Percentiles rank a stretch among this genome's conserved stretches.
These are phyloP conservation scores for Ceyx margarethae DNA, from an alignment of 2,113 vertebrate species.

Conservation along the genomic window DNA sequence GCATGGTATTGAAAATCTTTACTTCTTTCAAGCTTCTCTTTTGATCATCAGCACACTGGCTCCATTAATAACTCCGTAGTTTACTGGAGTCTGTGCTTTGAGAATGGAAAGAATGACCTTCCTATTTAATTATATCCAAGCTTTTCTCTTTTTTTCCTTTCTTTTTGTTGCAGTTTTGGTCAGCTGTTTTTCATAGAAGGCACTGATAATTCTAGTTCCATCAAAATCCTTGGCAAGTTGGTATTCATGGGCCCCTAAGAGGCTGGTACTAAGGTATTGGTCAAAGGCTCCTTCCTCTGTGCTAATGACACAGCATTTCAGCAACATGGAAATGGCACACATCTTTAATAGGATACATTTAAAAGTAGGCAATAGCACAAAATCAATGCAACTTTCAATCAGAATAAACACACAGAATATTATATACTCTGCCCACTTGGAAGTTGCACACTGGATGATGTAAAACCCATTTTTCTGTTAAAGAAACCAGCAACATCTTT, in stretches of 20 bases:
- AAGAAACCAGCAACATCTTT: background rate
- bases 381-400: background rate
- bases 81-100: background rate
- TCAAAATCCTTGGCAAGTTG: background rate
- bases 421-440: background rate
- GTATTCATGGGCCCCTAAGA: background rate
- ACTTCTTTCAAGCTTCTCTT: conserved; percentile 5
- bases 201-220: background rate
- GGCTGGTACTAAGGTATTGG: background rate
- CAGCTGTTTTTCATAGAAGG: background rate
- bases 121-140: background rate
- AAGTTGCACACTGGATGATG: background rate
- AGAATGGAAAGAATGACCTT: background rate
- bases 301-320: background rate
- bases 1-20: conserved; percentile 31
- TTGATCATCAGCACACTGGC: background rate
- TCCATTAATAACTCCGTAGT: background rate
- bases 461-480: background rate
- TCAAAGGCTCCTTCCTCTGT: background rate
- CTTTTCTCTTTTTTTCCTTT: background rate
- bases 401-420: background rate
- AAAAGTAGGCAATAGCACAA: background rate
- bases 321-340: background rate
- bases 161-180: background rate
- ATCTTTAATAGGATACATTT: background rate